Conservation (phyloP, 2,888 invertebrate genomes). For the Tyria jacobaeae region DNA sequence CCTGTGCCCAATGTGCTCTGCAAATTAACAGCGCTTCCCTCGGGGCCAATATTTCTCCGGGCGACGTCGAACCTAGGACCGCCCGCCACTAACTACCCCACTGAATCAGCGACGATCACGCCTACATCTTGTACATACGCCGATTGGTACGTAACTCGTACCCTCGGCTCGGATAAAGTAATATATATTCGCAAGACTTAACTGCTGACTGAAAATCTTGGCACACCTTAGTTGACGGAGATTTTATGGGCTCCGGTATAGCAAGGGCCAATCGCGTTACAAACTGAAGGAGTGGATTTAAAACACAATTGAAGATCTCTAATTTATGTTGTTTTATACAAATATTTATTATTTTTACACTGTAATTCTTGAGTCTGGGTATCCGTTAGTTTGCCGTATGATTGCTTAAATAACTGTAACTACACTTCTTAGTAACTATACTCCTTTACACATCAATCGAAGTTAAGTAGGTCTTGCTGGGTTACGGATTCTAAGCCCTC, state of each 20-base stretch:
- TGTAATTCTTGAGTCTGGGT: not conserved
- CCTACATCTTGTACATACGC: slow-evolving; percentile 85
- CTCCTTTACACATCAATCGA: too few species aligned
- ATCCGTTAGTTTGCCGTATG: not conserved
- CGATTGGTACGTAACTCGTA: slow-evolving; percentile 81
- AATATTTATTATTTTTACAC: not conserved
- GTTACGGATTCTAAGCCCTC: too few species aligned
- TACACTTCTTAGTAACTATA: too few species aligned
- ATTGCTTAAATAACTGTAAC: too few species aligned
- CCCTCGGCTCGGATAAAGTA: slow-evolving; percentile 78
- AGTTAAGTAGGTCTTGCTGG: too few species aligned
- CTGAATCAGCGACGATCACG: slow-evolving; percentile 86
- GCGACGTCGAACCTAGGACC: slow-evolving; percentile 82
- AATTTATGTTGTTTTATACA: not conserved
- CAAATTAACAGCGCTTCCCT: slow-evolving; percentile 84
- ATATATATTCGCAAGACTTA: slow-evolving; percentile 74
- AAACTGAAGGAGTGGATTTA: slow-evolving; percentile 8
- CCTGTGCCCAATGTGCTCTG: slow-evolving; percentile 76
- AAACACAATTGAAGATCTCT: not conserved
- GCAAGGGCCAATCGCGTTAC: slow-evolving; percentile 41
- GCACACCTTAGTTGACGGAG: slow-evolving; percentile 52
- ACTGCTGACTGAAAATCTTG: slow-evolving; percentile 72
- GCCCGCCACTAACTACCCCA: slow-evolving; percentile 85
- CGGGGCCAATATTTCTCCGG: slow-evolving; percentile 83
- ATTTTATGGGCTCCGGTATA: slow-evolving; percentile 45